Percentiles rank a stretch among this genome's conserved stretches.
phyloP scores from a whole-genome alignment of 2,888 invertebrate species.

The Pemphredon lugubris region DNA sequence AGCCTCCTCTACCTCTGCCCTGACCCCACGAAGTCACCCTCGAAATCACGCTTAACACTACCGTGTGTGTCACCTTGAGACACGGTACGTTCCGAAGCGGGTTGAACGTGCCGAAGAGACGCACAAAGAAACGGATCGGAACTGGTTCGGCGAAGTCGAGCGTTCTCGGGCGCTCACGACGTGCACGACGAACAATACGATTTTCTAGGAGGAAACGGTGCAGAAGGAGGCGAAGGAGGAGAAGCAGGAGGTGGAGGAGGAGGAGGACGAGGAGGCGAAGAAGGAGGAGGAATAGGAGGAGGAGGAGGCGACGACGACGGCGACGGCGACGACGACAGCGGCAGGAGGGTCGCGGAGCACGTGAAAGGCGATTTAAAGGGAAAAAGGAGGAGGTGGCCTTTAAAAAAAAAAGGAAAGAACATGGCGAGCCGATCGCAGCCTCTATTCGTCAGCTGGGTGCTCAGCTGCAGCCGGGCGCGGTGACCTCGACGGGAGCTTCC shows the following conservation, averaged over 20 bases:
- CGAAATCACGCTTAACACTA: conserved; percentile 18
- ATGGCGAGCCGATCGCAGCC: conserved; percentile 70
- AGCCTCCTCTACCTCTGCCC: too few species aligned
- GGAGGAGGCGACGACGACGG: conserved; percentile 22
- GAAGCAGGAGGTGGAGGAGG: conserved; percentile 12
- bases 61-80: conserved; percentile 14
- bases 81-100: conserved; percentile 33
- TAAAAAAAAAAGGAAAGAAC: conserved; percentile 57
- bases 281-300: conserved; percentile 19
- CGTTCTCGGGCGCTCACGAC: conserved; percentile 50
- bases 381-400: conserved; percentile 60
- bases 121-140: conserved; percentile 61
- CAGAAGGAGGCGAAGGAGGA: conserved; percentile 27
- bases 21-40: conserved; percentile 14
- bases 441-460: conserved; percentile 78
- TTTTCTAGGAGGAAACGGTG: conserved; percentile 60
- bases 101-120: conserved; percentile 55
- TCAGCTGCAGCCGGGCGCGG: conserved; percentile 74
- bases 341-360: conserved; percentile 62
- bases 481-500: conserved; percentile 69
- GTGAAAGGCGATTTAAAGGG: conserved; percentile 71
- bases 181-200: conserved; percentile 65
- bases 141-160: conserved; percentile 65
- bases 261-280: conserved; percentile 12
- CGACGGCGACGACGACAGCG: too few species aligned